These are phyloP conservation scores for Drosophila biarmipes DNA, from an alignment of 1,140 invertebrate species.

Conservation along the genomic window DNA sequence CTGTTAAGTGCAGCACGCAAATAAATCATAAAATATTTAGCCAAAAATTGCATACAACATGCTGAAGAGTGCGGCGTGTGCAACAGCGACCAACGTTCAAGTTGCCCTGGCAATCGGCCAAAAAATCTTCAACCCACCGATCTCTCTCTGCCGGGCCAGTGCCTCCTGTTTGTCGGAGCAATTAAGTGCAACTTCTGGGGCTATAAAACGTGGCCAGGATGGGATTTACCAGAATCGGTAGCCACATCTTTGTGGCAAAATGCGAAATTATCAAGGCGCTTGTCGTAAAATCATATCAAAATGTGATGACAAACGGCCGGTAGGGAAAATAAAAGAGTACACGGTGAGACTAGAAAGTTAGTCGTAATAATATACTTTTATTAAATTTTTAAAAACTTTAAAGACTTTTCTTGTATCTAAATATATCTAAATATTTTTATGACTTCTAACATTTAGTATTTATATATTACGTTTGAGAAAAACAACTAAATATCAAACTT, in stretches of 20 bases:
- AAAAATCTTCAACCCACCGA: constrained; percentile 14
- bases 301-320: constrained; percentile 17
- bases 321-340: neutral
- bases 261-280: constrained; percentile 26
- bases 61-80: constrained; percentile 10
- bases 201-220: constrained; percentile 15
- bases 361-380: too few relatives aligned
- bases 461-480: too few relatives aligned
- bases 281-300: constrained; percentile 22
- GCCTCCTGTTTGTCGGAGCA: constrained; percentile 11
- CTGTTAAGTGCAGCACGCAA: constrained; percentile 61
- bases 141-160: neutral
- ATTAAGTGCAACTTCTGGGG: constrained; percentile 24
- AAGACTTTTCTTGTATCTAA: too few relatives aligned
- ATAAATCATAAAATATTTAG: constrained; percentile 67
- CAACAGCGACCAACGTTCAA: constrained; percentile 18
- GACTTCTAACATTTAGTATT: too few relatives aligned
- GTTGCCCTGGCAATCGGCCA: constrained; percentile 7
- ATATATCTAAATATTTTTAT: too few relatives aligned
- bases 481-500: too few relatives aligned
- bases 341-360: neutral
- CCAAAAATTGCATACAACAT: constrained; percentile 51
- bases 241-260: constrained; percentile 29
- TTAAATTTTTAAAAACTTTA: too few relatives aligned
- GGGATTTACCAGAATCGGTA: neutral